Base-by-base conservation (phyloP, 2,888 invertebrate species). In the Tribolium freemani region DNA sequence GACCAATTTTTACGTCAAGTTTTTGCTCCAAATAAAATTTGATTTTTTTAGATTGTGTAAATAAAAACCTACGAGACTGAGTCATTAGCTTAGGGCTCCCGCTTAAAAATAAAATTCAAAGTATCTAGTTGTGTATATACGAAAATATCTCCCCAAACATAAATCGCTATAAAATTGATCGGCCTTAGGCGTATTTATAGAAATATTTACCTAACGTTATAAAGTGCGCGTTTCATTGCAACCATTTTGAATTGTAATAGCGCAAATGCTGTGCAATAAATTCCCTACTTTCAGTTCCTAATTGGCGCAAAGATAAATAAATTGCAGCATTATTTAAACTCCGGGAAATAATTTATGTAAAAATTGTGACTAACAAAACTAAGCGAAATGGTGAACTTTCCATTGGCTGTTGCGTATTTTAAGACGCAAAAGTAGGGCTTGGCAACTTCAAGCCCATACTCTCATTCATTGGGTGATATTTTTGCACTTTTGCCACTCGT, bases 381-480 rank as follows among this genome's bases (percentile, higher is more conserved):
- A 11, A 48, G 8, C n/a, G 11, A 58, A 45, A 10, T 20, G 13
- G 21, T 53, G 48, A 1, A 58, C 9, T 9, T 60, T 58, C 10
- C 10, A 53, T 63, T 63, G 63, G 63, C 9, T 38, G 5, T 51
- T 5, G 2, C n/a, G 13, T 10, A 38, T 63, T 51, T 51, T 8
- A 63, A 31, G 51, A 31, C 13, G 51, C 63, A 50, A 48, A 63
- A 63, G 13, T 21, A 30, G 51, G 51, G 51, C 53, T 51, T 50
- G 50, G 63, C 63, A 51, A 50, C 50, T 51, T 48, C 31, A 16
- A 8, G 9, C 13, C 21, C 4, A 30, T 4, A 1, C 3, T 20
- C 30, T n/a, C n/a, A n/a, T n/a, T n/a, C 16, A 63, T 63, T 63
- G 63, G 63, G 0, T 9, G 51, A 38, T 63, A 63, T 63, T 63